Evolutionary conservation across 92 coral and sea anemone species (phyloP), one percentile per base, ranked within the genome.

Genomic region (Parazoanthus atlanticus): DNA sequence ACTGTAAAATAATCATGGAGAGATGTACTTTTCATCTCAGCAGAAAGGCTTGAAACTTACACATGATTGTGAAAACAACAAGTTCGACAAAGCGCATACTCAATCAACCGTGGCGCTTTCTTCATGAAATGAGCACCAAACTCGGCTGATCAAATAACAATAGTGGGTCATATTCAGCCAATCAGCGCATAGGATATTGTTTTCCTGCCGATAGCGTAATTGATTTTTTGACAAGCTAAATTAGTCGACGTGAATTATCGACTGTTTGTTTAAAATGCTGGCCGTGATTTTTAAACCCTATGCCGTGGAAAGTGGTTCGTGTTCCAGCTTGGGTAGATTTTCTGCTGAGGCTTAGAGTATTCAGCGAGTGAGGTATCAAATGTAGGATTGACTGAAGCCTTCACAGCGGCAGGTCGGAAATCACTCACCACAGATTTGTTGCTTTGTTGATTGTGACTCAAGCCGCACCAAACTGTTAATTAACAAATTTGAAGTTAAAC

Each of bases 61-160:
- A 92, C 98, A 90, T 90, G 90, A 81, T 91, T 93, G 95, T 85
- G 93, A 95, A 95, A 88, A 91, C 79, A 90, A 89, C 95, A 92
- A 89, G 81, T 47, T 2, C 77, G 17, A 92, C 94, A 93, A 92
- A 79, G 91, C 86, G 54, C 79, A 70, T 23, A 84, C 65, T 70
- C 78, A 84, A 29, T 70, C 66, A 46, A 84, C 65, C 87, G 87
- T 84, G 41, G 56, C 76, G 28, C n/a, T 43, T 66, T 66, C 77
- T 21, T 25, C 25, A 40, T 28, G 77, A 83, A 84, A 41, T 69
- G 87, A 70, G 78, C 78, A 84, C 65, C 54, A 19, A 21, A 82
- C 31, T 49, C 34, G 34, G 69, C 43, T 65, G 86, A 38, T 82
- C 79, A 46, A 83, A 43, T 17, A 28, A 84, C 78, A 93, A 88